Conservation (phyloP, 2,113 vertebrate species). For the Pandion haliaetus region DNA sequence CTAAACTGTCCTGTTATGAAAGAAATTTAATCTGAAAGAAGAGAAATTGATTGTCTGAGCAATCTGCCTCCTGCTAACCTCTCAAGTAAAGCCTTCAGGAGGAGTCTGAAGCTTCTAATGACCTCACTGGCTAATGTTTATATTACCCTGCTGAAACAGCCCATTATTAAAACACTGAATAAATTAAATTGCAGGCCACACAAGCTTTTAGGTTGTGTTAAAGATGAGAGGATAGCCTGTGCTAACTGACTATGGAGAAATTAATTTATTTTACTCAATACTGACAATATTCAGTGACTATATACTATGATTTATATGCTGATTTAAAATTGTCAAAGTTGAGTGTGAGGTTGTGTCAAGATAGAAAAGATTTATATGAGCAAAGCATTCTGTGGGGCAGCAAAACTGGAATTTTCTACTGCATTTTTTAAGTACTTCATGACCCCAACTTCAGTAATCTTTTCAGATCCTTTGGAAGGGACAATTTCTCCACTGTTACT, state of each 20-base stretch:
- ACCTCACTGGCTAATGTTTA: neutral
- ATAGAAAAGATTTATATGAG: neutral
- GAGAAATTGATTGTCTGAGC: neutral
- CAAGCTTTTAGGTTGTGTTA: neutral
- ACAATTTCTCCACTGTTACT: neutral
- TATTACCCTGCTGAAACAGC: neutral
- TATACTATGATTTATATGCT: neutral
- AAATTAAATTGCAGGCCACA: neutral
- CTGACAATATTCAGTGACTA: neutral
- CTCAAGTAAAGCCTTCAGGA: neutral
- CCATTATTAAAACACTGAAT: neutral
- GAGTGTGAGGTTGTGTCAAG: neutral
- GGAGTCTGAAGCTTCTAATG: neutral
- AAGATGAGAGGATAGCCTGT: neutral
- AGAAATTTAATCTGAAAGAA: slow-evolving; percentile 7
- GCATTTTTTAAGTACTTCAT: neutral
- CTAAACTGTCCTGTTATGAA: slow-evolving; percentile 21
- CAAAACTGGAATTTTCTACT: neutral
- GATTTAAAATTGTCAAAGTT: neutral
- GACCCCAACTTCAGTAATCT: neutral
- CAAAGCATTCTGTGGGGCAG: neutral
- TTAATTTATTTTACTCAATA: neutral
- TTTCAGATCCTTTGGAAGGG: neutral
- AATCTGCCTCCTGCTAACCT: neutral
- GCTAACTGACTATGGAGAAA: neutral